These are phyloP conservation scores for Laspeyria flexula DNA, from an alignment of 2,888 invertebrate species.

Conservation along the genomic window DNA sequence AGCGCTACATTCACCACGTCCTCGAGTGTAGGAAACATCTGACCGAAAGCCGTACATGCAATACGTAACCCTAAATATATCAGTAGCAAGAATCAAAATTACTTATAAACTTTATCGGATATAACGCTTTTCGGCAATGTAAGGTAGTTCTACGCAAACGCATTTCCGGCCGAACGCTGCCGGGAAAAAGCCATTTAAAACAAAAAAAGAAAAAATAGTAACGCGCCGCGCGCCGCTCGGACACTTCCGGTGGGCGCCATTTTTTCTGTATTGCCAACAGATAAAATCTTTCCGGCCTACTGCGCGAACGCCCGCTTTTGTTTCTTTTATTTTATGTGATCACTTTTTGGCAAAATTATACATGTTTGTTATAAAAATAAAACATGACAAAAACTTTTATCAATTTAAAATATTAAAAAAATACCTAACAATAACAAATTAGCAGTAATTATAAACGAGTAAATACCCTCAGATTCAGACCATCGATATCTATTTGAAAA, in stretches of 20 bases:
- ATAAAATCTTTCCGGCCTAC: constrained; percentile 86
- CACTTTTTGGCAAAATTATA: constrained; percentile 74
- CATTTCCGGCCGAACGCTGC: constrained; percentile 84
- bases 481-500: too few species aligned
- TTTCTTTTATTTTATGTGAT: constrained; percentile 76
- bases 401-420: not conserved
- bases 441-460: too few species aligned
- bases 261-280: constrained; percentile 86
- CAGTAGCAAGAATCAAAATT: constrained; percentile 65
- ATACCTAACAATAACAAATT: too few species aligned
- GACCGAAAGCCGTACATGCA: constrained; percentile 38
- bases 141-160: constrained; percentile 83
- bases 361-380: constrained; percentile 44
- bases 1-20: constrained; percentile 77
- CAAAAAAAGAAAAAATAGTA: constrained; percentile 84
- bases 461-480: too few species aligned
- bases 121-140: constrained; percentile 70
- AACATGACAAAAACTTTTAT: not conserved
- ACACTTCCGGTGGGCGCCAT: constrained; percentile 87
- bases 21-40: constrained; percentile 61
- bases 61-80: constrained; percentile 61
- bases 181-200: constrained; percentile 86
- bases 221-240: constrained; percentile 84
- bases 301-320: constrained; percentile 80
- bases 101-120: constrained; percentile 64